Conservation (phyloP, 2,888 invertebrate species). For the Athrips mouffetella region DNA sequence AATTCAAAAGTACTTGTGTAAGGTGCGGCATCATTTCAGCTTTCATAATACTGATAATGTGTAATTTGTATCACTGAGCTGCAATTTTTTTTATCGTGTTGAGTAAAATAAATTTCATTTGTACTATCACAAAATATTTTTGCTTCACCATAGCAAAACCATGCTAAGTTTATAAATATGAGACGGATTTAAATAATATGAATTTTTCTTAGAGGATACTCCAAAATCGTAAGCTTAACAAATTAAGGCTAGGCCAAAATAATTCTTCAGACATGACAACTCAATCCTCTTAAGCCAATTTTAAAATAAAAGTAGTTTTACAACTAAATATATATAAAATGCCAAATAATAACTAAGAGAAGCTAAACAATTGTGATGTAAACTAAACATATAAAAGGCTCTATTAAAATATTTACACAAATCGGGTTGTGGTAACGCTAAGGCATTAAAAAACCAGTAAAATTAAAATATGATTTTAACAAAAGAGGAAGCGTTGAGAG, state of each 20-base stretch:
- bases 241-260: slow-evolving; percentile 54
- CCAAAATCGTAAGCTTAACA: slow-evolving; percentile 41
- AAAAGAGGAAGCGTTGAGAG: background rate
- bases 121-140: slow-evolving; percentile 69
- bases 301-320: slow-evolving; percentile 41
- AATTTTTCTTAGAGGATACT: slow-evolving; percentile 27
- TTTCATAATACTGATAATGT: slow-evolving; percentile 58
- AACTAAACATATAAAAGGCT: slow-evolving; percentile 50
- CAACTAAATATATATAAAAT: slow-evolving; percentile 42
- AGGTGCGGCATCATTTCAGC: slow-evolving; percentile 19
- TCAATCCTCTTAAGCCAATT: slow-evolving; percentile 47
- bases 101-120: slow-evolving; percentile 58
- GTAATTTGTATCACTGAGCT: slow-evolving; percentile 42
- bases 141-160: slow-evolving; percentile 26
- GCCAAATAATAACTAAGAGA: slow-evolving; percentile 46
- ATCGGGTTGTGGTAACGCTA: slow-evolving; percentile 54
- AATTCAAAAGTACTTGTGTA: background rate
- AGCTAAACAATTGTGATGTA: slow-evolving; percentile 48
- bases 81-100: slow-evolving; percentile 30
- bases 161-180: slow-evolving; percentile 14
- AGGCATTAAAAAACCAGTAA: slow-evolving; percentile 33
- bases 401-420: slow-evolving; percentile 60
- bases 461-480: slow-evolving; percentile 10
- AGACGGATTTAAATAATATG: slow-evolving; percentile 20
- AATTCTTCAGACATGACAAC: slow-evolving; percentile 30